Base-by-base conservation (phyloP, 1,140 invertebrate genomes). In the Zaprionus vittiger region DNA sequence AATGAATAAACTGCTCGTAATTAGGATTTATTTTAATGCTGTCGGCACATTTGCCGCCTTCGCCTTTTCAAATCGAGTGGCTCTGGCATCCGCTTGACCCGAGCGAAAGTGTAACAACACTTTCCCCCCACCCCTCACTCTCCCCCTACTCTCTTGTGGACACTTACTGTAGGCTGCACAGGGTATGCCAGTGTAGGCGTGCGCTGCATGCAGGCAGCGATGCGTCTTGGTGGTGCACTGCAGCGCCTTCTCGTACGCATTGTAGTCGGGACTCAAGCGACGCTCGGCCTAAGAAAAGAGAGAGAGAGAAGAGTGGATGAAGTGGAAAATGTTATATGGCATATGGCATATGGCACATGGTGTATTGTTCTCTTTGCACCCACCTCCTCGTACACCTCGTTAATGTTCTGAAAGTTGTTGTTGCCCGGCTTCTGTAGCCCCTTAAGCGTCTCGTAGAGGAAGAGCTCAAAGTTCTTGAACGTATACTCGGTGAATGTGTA, bases 381-480 rank as follows among this genome's bases (percentile, higher is more conserved):
- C 28, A 94, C 84, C 81, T 93, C 93, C 77, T 93, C 91, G 69
- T 94, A 93, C 6, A 93, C 92, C 67, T 93, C 92, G 59, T 92
- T 94, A 49, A 94, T 93, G 65, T 93, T 93, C 60, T 93, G 92
- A 28, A 93, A 93, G 79, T 93, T 93, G 63, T 92, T 91, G 70
- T 94, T 94, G 67, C 94, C 94, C 79, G 94, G 95, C 80, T 94
- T 95, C 89, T 98, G 97, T 34, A 98, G 91, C 76, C 96, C 95
- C 81, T 97, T 94, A 7, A 98, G 93, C 84, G 97, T 97, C 77
- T 97, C 97, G 91, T 99, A 99, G 1, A 99, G 93, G 93, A 98
- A 99, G 81, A 96, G 95, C 93, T 99, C 98, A 86, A 98, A 99
- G 83, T 96, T 95, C 83, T 97, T 96, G 91, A 96, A 98, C 1